Conservation (phyloP, 35 echinoderm and acorn worm species). For the Stichopus chloronotus region DNA sequence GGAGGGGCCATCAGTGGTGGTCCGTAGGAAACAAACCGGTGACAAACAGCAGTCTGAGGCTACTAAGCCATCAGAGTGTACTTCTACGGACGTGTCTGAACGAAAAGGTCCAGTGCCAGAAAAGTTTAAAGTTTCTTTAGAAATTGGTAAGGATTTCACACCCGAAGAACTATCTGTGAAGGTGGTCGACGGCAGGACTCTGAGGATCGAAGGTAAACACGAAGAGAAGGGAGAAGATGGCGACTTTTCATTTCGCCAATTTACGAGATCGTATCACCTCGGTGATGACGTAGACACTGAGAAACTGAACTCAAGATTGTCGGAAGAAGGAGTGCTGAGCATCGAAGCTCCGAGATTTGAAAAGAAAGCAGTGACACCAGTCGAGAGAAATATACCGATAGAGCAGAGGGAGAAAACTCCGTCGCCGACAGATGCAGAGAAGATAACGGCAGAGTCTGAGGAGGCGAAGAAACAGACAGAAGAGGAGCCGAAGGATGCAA, state of each 20-base stretch:
- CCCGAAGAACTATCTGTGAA: not conserved
- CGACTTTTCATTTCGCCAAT: not conserved
- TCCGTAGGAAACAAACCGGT: not conserved
- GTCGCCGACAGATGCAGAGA: no score
- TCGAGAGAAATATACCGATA: slow-evolving; percentile 1
- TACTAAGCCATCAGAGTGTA: not conserved
- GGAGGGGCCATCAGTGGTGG: not conserved
- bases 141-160: slow-evolving; percentile 10
- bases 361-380: not conserved
- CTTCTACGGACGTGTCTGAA: not conserved
- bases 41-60: not conserved
- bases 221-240: slow-evolving; percentile 9
- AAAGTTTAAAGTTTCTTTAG: not conserved
- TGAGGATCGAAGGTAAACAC: slow-evolving; percentile 35
- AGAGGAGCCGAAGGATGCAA: no score
- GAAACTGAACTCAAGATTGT: not conserved
- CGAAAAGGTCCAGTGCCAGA: not conserved
- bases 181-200: not conserved
- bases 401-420: not conserved
- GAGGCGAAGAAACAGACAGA: no score
- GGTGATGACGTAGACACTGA: not conserved
- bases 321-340: slow-evolving; percentile 1
- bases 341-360: slow-evolving; percentile 22
- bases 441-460: no score
- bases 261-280: not conserved